Conservation (phyloP, 1,140 invertebrate genomes). For the Drosophila parabipectinata region DNA sequence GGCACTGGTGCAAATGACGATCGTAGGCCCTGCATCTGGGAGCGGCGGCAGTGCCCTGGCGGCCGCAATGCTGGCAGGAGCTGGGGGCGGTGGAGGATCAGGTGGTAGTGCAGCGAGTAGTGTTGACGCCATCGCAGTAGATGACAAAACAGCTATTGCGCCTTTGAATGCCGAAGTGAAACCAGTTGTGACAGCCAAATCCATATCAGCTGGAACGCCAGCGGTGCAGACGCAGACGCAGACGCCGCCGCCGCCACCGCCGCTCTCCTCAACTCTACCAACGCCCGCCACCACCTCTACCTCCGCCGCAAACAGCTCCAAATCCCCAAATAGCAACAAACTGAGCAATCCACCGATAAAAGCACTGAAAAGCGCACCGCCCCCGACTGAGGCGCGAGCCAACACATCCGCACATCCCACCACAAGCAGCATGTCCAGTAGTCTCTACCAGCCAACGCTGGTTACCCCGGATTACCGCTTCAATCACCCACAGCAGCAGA, state of each 20-base stretch:
- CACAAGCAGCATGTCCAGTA: conserved; percentile 49
- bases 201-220: conserved; percentile 29
- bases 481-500: conserved; percentile 56
- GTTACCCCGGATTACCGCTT: conserved; percentile 62
- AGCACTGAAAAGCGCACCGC: conserved; percentile 67
- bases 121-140: conserved; percentile 3
- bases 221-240: conserved; percentile 1
- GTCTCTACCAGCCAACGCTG: conserved; percentile 53
- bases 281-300: conserved; percentile 18
- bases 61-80: conserved; percentile 52
- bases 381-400: conserved; percentile 73
- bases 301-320: conserved; percentile 17
- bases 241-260: conserved; percentile 3
- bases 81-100: conserved; percentile 7
- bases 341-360: conserved; percentile 74
- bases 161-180: conserved; percentile 43
- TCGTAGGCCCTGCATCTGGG: conserved; percentile 44
- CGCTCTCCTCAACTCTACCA: conserved; percentile 2
- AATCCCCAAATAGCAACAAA: conserved; percentile 41
- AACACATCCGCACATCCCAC: conserved; percentile 71
- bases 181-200: conserved; percentile 46
- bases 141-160: conserved; percentile 18
- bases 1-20: conserved; percentile 87
- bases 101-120: neutral
- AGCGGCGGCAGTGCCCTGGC: conserved; percentile 54